Base-by-base conservation (phyloP, 2,888 invertebrate species). In the Agriopis marginaria region DNA sequence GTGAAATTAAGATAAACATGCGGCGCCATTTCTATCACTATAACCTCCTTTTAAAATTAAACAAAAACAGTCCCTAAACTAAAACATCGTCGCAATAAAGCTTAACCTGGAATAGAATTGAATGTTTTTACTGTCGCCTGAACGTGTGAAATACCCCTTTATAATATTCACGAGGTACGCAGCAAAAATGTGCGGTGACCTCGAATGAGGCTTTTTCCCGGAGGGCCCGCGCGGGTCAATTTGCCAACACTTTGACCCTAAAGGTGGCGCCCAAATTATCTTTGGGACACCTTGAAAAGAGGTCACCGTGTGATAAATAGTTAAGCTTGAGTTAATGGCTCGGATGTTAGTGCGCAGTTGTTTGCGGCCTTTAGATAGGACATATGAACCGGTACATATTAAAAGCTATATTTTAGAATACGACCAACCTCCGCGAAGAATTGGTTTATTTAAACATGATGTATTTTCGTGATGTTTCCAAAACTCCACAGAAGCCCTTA, bases 291-390 rank as follows among this genome's bases (percentile, higher is more conserved):
- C 83, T 86, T 79, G 77, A 81, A 82, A 86, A 81, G 84, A 87
- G 89, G 88, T 88, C 89, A 85, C 84, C 78, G 79, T 77, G 82
- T 84, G 83, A 84, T 86, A 83, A 89, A 90, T 89, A 87, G 85
- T 86, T 85, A 83, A 88, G 82, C 82, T 80, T 80, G 79, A 81
- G 82, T 86, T 89, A 90, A 90, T 88, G 84, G 84, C 79, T 80
- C 79, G 75, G 75, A 76, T 65, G 81, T 78, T 79, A 78, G 76
- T 78, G 78, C 80, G 76, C 81, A 82, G 78, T 82, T 80, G 58
- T 74, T 67, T 73, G 68, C 51, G 70, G 45, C 61, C 59, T 61
- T 45, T 70, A 60, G 62, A 62, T 56, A 70, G 32, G 32, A 32
- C 40, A 59, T 49, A 55, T 14, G 40, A 65, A 66, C 63, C 45